A percentile compares a stretch with the other conserved stretches of the same genome.
Conservation (phyloP, 2,113 vertebrate genomes). For the Cebus imitator region DNA sequence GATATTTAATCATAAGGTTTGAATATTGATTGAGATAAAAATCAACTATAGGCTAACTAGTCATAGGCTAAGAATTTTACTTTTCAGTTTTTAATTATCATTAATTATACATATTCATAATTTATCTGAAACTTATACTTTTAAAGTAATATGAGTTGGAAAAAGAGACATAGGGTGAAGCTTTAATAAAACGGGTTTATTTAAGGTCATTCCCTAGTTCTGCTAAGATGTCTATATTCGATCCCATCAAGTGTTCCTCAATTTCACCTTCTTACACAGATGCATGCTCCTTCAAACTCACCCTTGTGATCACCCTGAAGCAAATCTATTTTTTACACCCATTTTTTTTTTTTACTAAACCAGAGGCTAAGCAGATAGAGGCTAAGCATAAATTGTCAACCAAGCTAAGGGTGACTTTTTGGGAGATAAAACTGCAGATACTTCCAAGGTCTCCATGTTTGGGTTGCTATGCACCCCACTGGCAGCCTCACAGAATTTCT, state of each 20-base stretch:
- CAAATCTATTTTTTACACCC: not conserved
- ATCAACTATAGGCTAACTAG: not conserved
- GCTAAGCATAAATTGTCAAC: not conserved
- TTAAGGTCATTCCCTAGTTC: not conserved
- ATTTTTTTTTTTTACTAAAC: not conserved
- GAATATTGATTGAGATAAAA: not conserved
- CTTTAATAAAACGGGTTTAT: not conserved
- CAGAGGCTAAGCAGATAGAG: not conserved
- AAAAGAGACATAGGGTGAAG: not conserved
- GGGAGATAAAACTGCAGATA: not conserved
- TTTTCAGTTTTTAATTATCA: not conserved
- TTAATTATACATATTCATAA: not conserved
- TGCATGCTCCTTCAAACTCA: not conserved
- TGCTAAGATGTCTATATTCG: not conserved
- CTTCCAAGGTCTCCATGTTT: not conserved
- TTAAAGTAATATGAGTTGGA: not conserved
- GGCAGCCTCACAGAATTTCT: not conserved
- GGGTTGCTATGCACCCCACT: not conserved
- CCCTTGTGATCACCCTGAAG: not conserved
- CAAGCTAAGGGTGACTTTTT: not conserved
- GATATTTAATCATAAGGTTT: not conserved
- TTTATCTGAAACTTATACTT: constrained; percentile 11
- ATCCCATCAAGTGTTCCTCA: not conserved
- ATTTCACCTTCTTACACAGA: not conserved
- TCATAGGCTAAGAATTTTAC: not conserved